Percentiles rank a stretch among this genome's conserved stretches.
Evolutionary conservation across 2,113 vertebrate species (phyloP).

Genomic region (Prunella fulvescens): DNA sequence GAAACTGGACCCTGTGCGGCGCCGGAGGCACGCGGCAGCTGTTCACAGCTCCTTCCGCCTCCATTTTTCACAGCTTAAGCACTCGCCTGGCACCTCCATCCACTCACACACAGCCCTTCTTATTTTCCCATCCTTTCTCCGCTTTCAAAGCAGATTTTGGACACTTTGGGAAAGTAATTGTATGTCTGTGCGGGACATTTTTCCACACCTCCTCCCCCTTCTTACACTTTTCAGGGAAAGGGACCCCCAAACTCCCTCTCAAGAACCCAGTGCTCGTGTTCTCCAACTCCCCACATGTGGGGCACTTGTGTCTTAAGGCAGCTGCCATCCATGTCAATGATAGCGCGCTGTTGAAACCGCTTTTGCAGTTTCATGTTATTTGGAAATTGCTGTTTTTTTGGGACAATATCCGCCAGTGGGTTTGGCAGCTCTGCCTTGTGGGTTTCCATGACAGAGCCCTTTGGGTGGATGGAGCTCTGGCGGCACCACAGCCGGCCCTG

Average conservation of each 20-base stretch:
- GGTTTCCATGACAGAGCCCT: background rate
- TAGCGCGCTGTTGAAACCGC: fast-evolving
- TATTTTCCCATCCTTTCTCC: background rate
- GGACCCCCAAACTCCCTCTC: background rate
- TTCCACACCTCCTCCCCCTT: background rate
- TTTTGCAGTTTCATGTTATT: background rate
- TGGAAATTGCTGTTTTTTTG: background rate
- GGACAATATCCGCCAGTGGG: background rate
- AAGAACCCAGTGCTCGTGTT: fast-evolving
- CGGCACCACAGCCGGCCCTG: background rate
- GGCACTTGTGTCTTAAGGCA: background rate
- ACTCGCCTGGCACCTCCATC: background rate
- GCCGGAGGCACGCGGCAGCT: background rate
- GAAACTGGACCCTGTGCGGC: background rate
- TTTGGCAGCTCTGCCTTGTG: background rate
- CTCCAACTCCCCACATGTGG: fast-evolving
- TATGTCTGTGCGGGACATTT: fast-evolving
- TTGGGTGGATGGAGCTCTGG: background rate
- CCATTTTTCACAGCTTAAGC: constrained; percentile 49
- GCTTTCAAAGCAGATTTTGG: background rate
- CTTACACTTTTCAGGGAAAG: too few relatives aligned
- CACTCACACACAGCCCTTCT: background rate
- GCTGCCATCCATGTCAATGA: background rate
- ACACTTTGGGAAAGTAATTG: background rate
- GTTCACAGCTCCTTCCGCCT: constrained; percentile 23